A percentile compares a stretch with the other conserved stretches of the same genome.
These are phyloP conservation scores for Rhynchotus rufescens DNA, from an alignment of 2,797 vertebrate genomes.

Conservation along the genomic window DNA sequence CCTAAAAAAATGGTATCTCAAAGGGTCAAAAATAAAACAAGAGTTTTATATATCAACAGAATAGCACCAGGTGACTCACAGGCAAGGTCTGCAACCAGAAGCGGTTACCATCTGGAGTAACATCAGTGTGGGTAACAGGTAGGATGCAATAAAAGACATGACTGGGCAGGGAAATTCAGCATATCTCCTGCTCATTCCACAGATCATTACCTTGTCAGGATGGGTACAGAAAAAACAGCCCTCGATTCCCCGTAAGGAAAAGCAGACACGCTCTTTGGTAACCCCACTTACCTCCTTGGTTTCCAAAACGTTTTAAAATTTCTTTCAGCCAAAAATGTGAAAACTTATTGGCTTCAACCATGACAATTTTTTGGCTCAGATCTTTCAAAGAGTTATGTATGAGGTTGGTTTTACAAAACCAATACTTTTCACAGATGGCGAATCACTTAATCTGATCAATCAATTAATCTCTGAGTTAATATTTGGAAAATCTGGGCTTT, in stretches of 20 bases:
- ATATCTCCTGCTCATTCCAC: background rate
- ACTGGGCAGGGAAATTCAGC: background rate
- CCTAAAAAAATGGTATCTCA: background rate
- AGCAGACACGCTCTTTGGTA: background rate
- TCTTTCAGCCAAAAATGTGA: background rate
- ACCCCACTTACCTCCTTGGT: background rate
- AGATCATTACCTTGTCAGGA: slow-evolving; percentile 11
- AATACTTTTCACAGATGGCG: background rate
- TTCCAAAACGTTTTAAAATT: background rate
- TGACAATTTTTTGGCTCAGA: background rate
- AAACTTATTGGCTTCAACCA: background rate
- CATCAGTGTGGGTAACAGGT: slow-evolving; percentile 9
- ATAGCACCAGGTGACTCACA: background rate
- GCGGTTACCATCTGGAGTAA: background rate
- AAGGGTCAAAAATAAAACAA: slow-evolving; percentile 13
- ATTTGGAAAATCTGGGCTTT: background rate
- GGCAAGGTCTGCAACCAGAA: background rate
- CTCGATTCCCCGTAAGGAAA: background rate
- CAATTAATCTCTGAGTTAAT: background rate
- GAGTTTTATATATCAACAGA: background rate
- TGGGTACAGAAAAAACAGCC: slow-evolving; percentile 13
- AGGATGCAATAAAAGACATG: background rate
- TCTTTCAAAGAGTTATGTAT: background rate
- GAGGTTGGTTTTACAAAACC: background rate
- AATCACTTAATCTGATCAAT: no score